phyloP scores from a whole-genome alignment of 2,888 invertebrate species.

The Polydrusus tereticollis region DNA sequence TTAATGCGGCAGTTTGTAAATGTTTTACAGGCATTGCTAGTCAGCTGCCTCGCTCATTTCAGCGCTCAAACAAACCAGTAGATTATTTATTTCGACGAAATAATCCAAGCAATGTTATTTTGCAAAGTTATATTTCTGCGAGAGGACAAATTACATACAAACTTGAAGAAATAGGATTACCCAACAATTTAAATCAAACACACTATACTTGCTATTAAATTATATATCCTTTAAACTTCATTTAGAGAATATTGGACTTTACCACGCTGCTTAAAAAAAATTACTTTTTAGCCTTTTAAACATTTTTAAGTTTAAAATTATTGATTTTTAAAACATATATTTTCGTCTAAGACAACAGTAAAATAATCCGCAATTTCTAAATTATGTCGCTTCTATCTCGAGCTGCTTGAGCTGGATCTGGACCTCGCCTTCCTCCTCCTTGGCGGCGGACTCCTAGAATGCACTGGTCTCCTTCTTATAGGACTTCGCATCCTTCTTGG shows the following conservation, averaged over 20 bases:
- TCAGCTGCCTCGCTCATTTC: too few species aligned
- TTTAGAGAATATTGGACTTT: neutral
- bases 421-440: slow-evolving; percentile 69
- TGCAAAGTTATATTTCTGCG: too few species aligned
- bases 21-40: too few species aligned
- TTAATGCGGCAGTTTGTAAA: too few species aligned
- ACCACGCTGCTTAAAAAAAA: neutral
- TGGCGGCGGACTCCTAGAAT: slow-evolving; percentile 71
- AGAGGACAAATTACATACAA: too few species aligned
- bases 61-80: too few species aligned
- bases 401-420: slow-evolving; percentile 80
- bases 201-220: neutral
- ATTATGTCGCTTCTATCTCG: slow-evolving; percentile 67
- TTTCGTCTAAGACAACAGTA: neutral
- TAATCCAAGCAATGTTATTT: too few species aligned
- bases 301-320: too few species aligned
- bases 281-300: neutral
- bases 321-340: too few species aligned
- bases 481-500: slow-evolving; percentile 67
- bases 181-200: too few species aligned
- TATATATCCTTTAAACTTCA: neutral
- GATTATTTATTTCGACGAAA: too few species aligned
- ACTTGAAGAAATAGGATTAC: too few species aligned
- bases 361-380: neutral
- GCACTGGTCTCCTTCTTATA: slow-evolving; percentile 72